Evolutionary conservation across 2,113 vertebrate species (phyloP).

Genomic region (Protobothrops mucrosquamatus): DNA sequence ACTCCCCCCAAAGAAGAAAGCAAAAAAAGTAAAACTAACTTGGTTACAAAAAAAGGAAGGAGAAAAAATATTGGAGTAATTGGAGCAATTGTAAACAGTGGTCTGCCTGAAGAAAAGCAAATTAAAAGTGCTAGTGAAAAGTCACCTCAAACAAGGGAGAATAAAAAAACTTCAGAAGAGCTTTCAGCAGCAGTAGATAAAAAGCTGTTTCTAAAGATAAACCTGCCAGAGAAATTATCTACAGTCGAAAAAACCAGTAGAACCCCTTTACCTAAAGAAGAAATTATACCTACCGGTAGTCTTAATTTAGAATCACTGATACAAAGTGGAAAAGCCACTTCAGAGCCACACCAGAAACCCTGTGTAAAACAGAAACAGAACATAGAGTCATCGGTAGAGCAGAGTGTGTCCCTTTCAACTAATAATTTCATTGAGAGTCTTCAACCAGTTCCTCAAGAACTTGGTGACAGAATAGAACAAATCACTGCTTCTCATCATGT

Average conservation of each 20-base stretch:
- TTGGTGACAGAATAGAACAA: background rate
- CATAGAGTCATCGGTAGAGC: background rate
- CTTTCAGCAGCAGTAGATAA: background rate
- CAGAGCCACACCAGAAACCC: background rate
- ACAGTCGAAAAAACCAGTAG: background rate
- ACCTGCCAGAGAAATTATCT: slow-evolving; percentile 1
- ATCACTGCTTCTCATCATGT: background rate
- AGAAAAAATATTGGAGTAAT: accelerated
- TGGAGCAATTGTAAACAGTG: background rate
- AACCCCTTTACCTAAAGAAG: background rate
- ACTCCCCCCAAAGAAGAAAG: background rate
- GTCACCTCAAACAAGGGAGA: background rate
- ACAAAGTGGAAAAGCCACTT: background rate
- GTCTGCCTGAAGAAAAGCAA: background rate
- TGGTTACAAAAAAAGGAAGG: background rate
- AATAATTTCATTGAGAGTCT: slow-evolving; percentile 20
- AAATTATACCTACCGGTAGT: background rate
- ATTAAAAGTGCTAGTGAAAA: background rate
- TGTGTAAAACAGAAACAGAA: background rate
- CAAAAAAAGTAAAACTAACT: background rate
- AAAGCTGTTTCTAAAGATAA: background rate
- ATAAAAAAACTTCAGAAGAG: background rate
- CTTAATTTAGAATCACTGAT: background rate
- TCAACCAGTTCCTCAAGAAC: background rate
- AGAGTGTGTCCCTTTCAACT: background rate